Base-by-base conservation (phyloP, 2,888 invertebrate genomes). In the Elegia similella region DNA sequence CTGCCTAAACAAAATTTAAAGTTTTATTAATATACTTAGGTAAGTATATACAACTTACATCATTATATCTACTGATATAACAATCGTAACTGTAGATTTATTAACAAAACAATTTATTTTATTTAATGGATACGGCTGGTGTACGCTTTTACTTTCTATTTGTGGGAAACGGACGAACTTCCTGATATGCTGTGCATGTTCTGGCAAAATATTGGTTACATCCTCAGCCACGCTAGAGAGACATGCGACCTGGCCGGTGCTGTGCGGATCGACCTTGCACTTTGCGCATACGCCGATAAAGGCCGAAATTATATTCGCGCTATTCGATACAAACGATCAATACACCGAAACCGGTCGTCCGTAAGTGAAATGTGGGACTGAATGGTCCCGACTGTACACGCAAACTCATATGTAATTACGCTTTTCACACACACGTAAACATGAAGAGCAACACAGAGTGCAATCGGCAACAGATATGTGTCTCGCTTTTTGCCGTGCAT, bases 401-500 rank as follows among this genome's bases (percentile, higher is more conserved):
- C 87, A 75, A 84, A 79, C 75, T 73, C 69, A 70, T 70, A 72
- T 65, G 75, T 81, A 82, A 84, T 84, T 81, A 79, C 75, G 73
- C 67, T 76, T 74, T 73, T 72, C 72, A 72, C 76, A 75, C 77
- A 79, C 79, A 80, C 70, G 70, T 72, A 66, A 70, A 77, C 68
- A 62, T 62, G 58, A 69, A 69, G 69, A 62, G 62, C 68, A 70
- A 73, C 75, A 74, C 73, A 70, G 70, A 66, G 69, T 72, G 77
- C 75, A 80, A 78, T 78, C 73, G 76, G 75, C 73, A 80, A 80
- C 78, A 82, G 80, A 85, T 80, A 82, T 82, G 81, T 80, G 81
- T 81, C 79, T 85, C 75, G 78, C 81, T 91, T 91, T 91, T 92
- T 92, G 77, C 76, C 72, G 75, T 80, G 79, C 90, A 92, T 92